A percentile compares a stretch with the other conserved stretches of the same genome.
Evolutionary conservation across 2,888 invertebrate genomes (phyloP).

Genomic region (Protophormia terraenovae): DNA sequence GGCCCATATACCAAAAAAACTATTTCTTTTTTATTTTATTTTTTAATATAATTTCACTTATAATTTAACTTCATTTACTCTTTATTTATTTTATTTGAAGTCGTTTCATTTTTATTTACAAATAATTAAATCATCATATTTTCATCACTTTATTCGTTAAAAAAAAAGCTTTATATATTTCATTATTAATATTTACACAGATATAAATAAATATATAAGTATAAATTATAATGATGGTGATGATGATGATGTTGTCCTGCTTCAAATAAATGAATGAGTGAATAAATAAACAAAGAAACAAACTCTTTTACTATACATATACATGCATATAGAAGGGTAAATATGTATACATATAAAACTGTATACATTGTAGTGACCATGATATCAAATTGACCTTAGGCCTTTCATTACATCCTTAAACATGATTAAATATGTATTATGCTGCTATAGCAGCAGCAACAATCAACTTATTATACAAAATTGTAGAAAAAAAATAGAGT

Average conservation of each 20-base stretch:
- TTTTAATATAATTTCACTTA: conserved; percentile 41
- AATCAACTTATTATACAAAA: conserved; percentile 23
- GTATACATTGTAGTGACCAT: conserved; percentile 27
- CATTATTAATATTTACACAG: neutral
- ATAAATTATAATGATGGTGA: neutral
- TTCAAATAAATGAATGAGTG: conserved; percentile 27
- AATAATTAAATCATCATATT: conserved; percentile 66
- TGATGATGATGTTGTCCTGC: conserved; percentile 33
- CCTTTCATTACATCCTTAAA: conserved; percentile 68
- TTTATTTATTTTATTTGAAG: conserved; percentile 42
- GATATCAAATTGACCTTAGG: conserved; percentile 65
- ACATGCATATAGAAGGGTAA: neutral
- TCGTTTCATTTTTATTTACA: conserved; percentile 60
- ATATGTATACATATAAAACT: neutral
- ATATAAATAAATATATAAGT: neutral
- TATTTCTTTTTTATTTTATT: neutral
- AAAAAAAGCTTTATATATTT: conserved; percentile 6
- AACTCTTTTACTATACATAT: neutral
- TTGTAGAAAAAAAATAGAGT: conserved; percentile 3
- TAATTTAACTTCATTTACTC: conserved; percentile 30
- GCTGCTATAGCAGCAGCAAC: conserved; percentile 17
- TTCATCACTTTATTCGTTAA: conserved; percentile 42
- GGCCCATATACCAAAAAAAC: no score
- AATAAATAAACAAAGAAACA: conserved; percentile 19
- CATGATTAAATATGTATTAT: conserved; percentile 64